Evolutionary conservation across 2,888 invertebrate species (phyloP).

Genomic region (Allacma fusca): DNA sequence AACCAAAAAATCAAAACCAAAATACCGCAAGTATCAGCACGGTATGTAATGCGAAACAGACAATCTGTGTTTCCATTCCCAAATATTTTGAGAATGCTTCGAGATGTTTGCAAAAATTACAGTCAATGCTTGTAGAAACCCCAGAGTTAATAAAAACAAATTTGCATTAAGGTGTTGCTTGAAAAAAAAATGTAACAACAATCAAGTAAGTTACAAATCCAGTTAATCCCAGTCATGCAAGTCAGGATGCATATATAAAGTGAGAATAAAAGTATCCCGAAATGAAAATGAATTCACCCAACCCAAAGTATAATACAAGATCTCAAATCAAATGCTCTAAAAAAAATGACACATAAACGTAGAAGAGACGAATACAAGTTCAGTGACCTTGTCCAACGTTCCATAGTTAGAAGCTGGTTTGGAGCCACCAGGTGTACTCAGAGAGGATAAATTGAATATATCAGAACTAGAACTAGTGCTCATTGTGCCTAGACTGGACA

Average conservation of each 20-base stretch:
- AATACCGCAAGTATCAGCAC: slow-evolving; percentile 33
- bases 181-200: slow-evolving; percentile 1
- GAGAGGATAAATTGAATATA: slow-evolving; percentile 59
- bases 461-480: slow-evolving; percentile 61
- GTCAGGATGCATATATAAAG: too few species aligned
- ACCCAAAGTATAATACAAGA: neutral
- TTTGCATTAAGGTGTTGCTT: neutral
- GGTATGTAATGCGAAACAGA: slow-evolving; percentile 9
- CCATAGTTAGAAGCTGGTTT: slow-evolving; percentile 61
- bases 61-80: neutral
- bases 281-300: neutral
- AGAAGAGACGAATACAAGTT: slow-evolving; percentile 9
- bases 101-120: too few species aligned
- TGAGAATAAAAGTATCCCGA: too few species aligned
- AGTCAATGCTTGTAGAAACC: neutral
- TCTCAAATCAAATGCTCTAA: neutral
- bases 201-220: neutral
- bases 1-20: slow-evolving; percentile 47
- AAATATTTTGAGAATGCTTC: too few species aligned
- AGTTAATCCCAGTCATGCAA: too few species aligned
- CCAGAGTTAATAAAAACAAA: neutral
- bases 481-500: slow-evolving; percentile 60
- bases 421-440: slow-evolving; percentile 59
- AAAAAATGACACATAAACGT: neutral
- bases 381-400: slow-evolving; percentile 59